These are phyloP conservation scores for Oophaga pumilio DNA, from an alignment of 2,113 vertebrate genomes.

Conservation along the genomic window DNA sequence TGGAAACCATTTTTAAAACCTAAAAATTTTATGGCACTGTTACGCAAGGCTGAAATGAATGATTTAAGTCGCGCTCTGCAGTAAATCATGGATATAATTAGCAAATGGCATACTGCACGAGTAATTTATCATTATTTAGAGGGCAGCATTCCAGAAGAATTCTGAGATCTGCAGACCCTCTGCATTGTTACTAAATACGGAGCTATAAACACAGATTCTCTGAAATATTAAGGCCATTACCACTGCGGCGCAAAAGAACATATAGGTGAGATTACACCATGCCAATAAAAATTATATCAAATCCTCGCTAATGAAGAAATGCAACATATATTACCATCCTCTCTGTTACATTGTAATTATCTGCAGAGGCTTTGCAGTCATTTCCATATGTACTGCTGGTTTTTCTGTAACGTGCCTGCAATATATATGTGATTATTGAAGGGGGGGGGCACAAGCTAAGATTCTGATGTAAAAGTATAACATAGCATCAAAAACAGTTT, in stretches of 20 bases:
- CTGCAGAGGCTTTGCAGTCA: constrained; percentile 68
- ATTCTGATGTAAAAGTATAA: not conserved
- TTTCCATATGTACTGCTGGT: constrained; percentile 74
- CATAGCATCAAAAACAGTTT: not conserved
- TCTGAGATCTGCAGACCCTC: constrained; percentile 96
- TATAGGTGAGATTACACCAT: constrained; percentile 77
- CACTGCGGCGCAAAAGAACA: constrained; percentile 70
- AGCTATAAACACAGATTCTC: constrained; percentile 93
- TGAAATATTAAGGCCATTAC: constrained; percentile 90
- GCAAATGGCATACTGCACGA: constrained; percentile 99
- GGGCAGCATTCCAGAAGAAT: constrained; percentile 99
- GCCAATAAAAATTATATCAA: constrained; percentile 75
- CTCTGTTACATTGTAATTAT: constrained; percentile 76
- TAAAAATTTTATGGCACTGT: constrained; percentile 97
- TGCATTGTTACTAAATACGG: constrained; percentile 97
- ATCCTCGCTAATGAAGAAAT: constrained; percentile 71
- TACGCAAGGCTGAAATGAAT: constrained; percentile 99
- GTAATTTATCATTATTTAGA: constrained; percentile 99
- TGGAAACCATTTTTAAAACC: constrained; percentile 98
- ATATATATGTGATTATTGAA: constrained; percentile 55
- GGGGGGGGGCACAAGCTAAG: not conserved
- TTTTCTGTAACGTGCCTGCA: constrained; percentile 72
- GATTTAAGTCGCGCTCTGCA: constrained; percentile 99
- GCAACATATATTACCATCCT: constrained; percentile 72
- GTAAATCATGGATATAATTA: constrained; percentile 99